Evolutionary conservation across 64 coral and sea anemone species (phyloP), one percentile per base, ranked within the genome.

Genomic region (Montipora cactus): DNA sequence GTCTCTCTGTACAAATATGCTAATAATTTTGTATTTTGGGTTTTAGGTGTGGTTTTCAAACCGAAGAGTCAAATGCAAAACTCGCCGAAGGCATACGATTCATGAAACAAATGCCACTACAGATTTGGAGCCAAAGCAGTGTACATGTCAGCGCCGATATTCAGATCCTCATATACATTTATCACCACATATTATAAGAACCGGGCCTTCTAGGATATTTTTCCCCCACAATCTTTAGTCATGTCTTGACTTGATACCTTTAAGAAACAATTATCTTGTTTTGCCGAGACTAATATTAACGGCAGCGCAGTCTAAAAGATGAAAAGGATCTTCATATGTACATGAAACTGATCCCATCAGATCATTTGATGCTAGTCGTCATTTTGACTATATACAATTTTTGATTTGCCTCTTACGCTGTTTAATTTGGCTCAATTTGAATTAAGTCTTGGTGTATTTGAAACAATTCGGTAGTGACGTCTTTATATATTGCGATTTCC

Each of bases 11-110:
- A 37, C 37, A 37, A 37, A 37, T 37, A 37, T 37, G 11, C 47
- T 79, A 79, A 79, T n/a, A 12, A 14, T 15, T 78, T 50, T 79
- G 77, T 79, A 2, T 79, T 48, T 79, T 79, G 47, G 77, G 16
- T 46, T 79, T 7, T 52, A 79, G 77, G 77, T 79, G 13, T 79
- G 77, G 77, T 79, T 79, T n/a, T 79, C 77, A 79, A 79, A 79
- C 47, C 47, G 48, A 79, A 79, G 77, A 79, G 77, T n/a, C 18
- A 79, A 79, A 44, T 52, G 77, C 18, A 79, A 79, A 79, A 49
- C 14, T 57, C 53, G 53, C 15, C 46, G 77, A 7, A 79, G 77
- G 47, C 77, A 79, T 50, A 50, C 77, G 4, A 79, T 50, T 79
- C 15, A 79, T 50, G 77, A 79, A 79, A 50, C 77, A 79, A 15